These are phyloP conservation scores for Cyphomyrus plagiostoma DNA, from an alignment of 2,113 vertebrate genomes.

Conservation along the genomic window DNA sequence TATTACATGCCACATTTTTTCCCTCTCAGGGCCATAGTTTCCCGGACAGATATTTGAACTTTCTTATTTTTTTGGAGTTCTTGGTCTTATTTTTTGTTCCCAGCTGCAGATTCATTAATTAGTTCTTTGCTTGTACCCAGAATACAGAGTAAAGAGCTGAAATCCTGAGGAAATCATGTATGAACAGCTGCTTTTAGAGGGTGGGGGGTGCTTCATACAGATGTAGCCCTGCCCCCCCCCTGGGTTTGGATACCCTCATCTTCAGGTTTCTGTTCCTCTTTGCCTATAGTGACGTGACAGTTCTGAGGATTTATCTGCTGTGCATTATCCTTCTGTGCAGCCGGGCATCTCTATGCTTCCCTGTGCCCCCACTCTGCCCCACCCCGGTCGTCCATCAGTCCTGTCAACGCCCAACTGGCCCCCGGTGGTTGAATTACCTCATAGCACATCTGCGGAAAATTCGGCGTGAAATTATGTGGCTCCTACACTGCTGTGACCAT, in stretches of 20 bases:
- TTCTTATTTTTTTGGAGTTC: background rate
- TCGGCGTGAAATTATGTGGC: constrained; percentile 87
- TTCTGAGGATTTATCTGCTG: background rate
- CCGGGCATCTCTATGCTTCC: background rate
- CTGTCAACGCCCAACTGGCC: constrained; percentile 50
- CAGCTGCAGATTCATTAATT: background rate
- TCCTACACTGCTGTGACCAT: constrained; percentile 69
- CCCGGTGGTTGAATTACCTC: constrained; percentile 56
- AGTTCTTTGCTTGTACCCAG: background rate
- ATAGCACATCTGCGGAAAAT: constrained; percentile 83
- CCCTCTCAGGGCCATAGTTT: background rate
- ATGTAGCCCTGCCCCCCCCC: background rate
- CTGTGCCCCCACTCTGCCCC: constrained; percentile 24
- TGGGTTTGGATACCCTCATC: background rate
- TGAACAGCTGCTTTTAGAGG: background rate
- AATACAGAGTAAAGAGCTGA: background rate
- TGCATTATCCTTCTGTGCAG: background rate
- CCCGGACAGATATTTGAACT: background rate
- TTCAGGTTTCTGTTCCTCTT: background rate
- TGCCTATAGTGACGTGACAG: background rate
- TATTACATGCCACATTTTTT: background rate
- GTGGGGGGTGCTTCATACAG: background rate
- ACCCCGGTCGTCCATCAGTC: constrained; percentile 60
- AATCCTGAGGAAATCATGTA: background rate
- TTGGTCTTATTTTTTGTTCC: background rate